Percentiles rank a stretch among this genome's conserved stretches.
These are phyloP conservation scores for Platygyra sinensis DNA, from an alignment of 64 coral and sea anemone species.

Conservation along the genomic window DNA sequence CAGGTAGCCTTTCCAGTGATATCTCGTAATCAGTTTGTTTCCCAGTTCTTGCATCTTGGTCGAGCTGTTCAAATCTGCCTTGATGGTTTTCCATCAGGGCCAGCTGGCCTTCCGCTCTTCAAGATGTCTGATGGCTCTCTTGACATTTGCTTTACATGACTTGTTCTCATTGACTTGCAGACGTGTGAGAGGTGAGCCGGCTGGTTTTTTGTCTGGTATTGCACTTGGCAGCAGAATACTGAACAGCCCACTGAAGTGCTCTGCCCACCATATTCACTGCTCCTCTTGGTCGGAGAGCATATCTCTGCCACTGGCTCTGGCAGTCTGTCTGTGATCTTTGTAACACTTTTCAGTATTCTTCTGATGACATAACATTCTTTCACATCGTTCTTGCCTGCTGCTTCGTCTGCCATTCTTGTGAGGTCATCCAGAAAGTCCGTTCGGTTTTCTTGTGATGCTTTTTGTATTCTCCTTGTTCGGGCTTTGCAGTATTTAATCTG, in stretches of 20 bases:
- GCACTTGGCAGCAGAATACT: not conserved
- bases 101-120: not conserved
- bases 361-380: not conserved
- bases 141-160: not conserved
- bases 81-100: not conserved
- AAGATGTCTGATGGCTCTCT: not conserved
- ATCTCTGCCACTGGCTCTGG: not conserved
- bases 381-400: not conserved
- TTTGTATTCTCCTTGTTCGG: not conserved
- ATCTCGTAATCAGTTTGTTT: not conserved
- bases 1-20: conserved; percentile 6
- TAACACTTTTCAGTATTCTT: not conserved
- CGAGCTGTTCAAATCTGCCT: not conserved
- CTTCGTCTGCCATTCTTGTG: not conserved
- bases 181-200: not conserved
- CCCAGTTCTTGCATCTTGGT: not conserved
- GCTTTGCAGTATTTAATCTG: not conserved
- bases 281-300: not conserved
- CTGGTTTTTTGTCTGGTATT: not conserved
- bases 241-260: too few relatives aligned
- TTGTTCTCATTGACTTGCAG: not conserved
- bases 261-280: too few relatives aligned
- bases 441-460: not conserved
- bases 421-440: not conserved
- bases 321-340: not conserved